Conservation (phyloP, 2,113 vertebrate genomes). For the Girardinichthys multiradiatus region DNA sequence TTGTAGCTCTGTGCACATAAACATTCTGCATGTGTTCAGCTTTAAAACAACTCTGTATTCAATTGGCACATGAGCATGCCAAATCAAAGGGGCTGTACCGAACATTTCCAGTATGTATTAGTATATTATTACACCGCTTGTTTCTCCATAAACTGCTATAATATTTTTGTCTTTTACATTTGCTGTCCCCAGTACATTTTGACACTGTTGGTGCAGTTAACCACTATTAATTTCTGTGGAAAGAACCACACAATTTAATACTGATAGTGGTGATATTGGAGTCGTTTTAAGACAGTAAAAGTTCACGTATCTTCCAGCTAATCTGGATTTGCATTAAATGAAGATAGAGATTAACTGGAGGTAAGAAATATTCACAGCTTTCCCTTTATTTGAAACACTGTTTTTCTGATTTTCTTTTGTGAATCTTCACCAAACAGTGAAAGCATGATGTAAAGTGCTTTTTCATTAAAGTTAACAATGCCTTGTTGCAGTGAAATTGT, state of each 20-base stretch:
- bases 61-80: no score
- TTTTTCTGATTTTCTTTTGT: neutral
- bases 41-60: no score
- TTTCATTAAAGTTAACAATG: constrained; percentile 11
- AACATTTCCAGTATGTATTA: no score
- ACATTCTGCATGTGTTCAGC: no score
- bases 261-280: neutral
- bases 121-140: no score
- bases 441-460: neutral
- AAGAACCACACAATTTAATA: neutral
- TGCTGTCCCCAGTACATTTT: no score
- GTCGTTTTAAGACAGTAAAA: neutral
- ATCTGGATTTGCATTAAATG: neutral
- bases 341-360: neutral
- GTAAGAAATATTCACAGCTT: neutral
- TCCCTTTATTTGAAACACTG: neutral
- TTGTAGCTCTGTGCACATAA: no score
- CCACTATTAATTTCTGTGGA: neutral
- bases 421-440: neutral
- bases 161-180: no score
- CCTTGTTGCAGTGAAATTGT: neutral
- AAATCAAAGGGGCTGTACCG: no score
- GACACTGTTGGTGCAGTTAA: no score
- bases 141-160: no score
- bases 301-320: neutral